Evolutionary conservation across 2,888 invertebrate species (phyloP).

Genomic region (Dione juno): DNA sequence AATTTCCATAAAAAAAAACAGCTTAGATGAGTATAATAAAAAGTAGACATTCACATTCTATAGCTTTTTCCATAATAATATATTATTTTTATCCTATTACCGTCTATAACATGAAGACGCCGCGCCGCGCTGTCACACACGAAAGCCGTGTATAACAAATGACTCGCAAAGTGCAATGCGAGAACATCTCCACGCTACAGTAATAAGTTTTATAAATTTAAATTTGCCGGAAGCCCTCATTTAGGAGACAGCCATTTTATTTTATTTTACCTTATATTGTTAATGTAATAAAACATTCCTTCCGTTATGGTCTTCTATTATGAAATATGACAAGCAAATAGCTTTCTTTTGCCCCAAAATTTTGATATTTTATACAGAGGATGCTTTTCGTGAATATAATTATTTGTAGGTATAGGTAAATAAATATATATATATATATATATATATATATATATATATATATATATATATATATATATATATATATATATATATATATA

Average conservation of each 20-base stretch:
- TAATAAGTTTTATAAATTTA: constrained; percentile 28
- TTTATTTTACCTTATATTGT: constrained; percentile 28
- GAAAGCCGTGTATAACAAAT: constrained; percentile 21
- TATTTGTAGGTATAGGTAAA: background rate
- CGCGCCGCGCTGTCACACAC: background rate
- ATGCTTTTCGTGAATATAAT: background rate
- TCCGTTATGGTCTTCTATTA: constrained; percentile 21
- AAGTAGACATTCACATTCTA: background rate
- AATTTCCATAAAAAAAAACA: no score
- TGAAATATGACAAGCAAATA: constrained; percentile 26
- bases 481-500: no score
- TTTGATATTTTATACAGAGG: background rate
- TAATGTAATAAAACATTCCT: constrained; percentile 35
- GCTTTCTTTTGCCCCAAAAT: constrained; percentile 16
- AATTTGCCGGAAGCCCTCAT: constrained; percentile 23
- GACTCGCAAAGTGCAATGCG: constrained; percentile 12
- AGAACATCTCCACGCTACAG: background rate
- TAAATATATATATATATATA: no score
- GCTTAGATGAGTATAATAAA: no score
- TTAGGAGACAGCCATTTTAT: constrained; percentile 30
- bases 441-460: no score
- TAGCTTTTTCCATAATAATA: background rate
- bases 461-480: no score
- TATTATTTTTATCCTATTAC: background rate
- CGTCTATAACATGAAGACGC: constrained; percentile 4